phyloP scores from a whole-genome alignment of 1,140 invertebrate genomes.

The Melitaea cinxia region DNA sequence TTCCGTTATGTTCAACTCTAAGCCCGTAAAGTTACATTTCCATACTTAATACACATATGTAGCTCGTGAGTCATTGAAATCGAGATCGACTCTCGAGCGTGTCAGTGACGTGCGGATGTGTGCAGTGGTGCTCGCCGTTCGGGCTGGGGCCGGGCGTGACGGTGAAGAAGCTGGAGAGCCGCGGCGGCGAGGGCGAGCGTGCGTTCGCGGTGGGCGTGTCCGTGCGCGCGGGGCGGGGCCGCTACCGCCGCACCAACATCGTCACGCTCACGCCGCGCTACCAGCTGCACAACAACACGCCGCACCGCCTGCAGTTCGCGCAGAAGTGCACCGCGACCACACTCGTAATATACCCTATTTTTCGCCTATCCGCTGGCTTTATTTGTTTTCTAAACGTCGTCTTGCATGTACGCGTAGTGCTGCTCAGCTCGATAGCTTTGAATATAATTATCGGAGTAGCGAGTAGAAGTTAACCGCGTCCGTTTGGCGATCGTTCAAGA shows the following conservation, averaged over 20 bases:
- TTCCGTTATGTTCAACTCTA: too few relatives aligned
- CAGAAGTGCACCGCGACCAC: constrained; percentile 90
- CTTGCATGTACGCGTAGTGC: background rate
- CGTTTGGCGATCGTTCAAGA: background rate
- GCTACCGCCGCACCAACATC: constrained; percentile 94
- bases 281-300: constrained; percentile 95
- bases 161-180: constrained; percentile 78
- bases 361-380: background rate
- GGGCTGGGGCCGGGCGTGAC: constrained; percentile 89
- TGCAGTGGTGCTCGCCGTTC: constrained; percentile 91
- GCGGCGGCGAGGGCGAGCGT: constrained; percentile 83
- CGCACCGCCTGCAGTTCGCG: constrained; percentile 91
- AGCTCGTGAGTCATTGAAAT: too few relatives aligned
- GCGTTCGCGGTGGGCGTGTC: constrained; percentile 93
- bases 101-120: background rate
- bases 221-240: constrained; percentile 92
- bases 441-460: background rate
- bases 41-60: too few relatives aligned
- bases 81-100: too few relatives aligned
- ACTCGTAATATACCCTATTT: constrained; percentile 63
- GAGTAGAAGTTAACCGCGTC: background rate
- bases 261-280: constrained; percentile 96
- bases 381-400: background rate
- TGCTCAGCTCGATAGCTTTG: background rate
- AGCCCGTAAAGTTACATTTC: too few relatives aligned